Evolutionary conservation across 2,888 invertebrate genomes (phyloP), one percentile per base, ranked within the genome.

Genomic region (Eupithecia dodoneata): DNA sequence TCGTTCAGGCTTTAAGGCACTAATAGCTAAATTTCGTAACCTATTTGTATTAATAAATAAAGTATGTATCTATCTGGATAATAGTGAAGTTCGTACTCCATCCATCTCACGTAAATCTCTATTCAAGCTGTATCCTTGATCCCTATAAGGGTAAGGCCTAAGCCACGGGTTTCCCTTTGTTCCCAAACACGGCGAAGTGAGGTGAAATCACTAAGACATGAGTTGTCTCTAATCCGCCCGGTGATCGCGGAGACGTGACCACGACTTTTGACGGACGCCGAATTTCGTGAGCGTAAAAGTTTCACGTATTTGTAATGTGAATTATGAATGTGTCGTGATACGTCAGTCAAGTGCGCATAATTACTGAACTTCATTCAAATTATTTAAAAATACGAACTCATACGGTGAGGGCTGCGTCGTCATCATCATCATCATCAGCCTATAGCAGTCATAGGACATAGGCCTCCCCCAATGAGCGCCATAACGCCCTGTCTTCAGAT

Each of bases 201-300:
- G 42, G 70, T 70, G 70, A 70, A 70, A 70, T 13, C 70, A n/a
- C 67, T 45, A 0, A 2, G 47, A 30, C 70, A 47, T 49, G 69
- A 47, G 0, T 67, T 45, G n/a, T 69, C 47, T 18, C 30, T 70
- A 70, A 70, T 70, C 70, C 70, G 30, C 12, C 5, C 0, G 30
- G 30, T 13, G 47, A 70, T 70, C 70, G 47, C 45, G 3, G 6
- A 52, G 52, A 55, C 71, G 55, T 52, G 71, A 71, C 42, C 55
- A 71, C 71, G 71, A 71, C 45, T 71, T 18, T 42, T 71, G 49
- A 42, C 71, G 49, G 49, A 47, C 69, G 41, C 45, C n/a, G 10
- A n/a, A 18, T 45, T 47, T 70, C 70, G 70, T 70, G 70, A 70
- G 70, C 13, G 47, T n/a, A 45, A 6, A 41, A n/a, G 44, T 47